Evolutionary conservation across 2,888 invertebrate genomes (phyloP).

Genomic region (Heliothis peltigera): DNA sequence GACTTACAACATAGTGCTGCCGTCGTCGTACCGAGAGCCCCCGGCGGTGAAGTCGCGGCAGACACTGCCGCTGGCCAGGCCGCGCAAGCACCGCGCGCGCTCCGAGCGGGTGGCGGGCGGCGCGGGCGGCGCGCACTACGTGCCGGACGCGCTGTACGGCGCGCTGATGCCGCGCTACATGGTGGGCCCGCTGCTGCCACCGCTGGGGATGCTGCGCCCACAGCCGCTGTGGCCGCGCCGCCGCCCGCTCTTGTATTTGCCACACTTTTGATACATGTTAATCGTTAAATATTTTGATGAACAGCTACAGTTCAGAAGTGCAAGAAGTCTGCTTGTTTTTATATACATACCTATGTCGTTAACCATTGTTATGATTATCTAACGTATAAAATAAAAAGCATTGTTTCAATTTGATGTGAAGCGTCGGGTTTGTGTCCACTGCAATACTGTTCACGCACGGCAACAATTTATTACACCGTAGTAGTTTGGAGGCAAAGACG

Average conservation of each 20-base stretch:
- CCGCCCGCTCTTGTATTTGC: conserved; percentile 20
- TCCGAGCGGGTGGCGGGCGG: background rate
- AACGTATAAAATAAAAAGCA: too few relatives aligned
- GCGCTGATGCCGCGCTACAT: background rate
- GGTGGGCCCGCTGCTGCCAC: conserved; percentile 1
- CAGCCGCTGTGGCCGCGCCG: conserved; percentile 3
- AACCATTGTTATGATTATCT: too few relatives aligned
- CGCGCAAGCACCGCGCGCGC: too few relatives aligned
- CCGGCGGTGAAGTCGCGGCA: background rate
- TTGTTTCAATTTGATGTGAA: too few relatives aligned
- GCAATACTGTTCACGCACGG: too few relatives aligned
- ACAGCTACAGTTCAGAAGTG: background rate
- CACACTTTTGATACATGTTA: conserved; percentile 8
- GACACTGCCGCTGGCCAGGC: background rate
- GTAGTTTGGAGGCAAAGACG: too few relatives aligned
- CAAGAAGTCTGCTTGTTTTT: too few relatives aligned
- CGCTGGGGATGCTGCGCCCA: conserved; percentile 8
- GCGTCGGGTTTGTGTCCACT: too few relatives aligned
- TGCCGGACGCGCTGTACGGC: background rate
- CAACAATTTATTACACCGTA: too few relatives aligned
- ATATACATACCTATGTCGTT: too few relatives aligned
- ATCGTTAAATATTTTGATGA: background rate
- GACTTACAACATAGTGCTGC: conserved; percentile 12
- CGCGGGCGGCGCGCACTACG: background rate
- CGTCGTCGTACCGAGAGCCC: background rate